phyloP scores from a whole-genome alignment of 2,888 invertebrate species.

The Acanthococcus lagerstroemiae region DNA sequence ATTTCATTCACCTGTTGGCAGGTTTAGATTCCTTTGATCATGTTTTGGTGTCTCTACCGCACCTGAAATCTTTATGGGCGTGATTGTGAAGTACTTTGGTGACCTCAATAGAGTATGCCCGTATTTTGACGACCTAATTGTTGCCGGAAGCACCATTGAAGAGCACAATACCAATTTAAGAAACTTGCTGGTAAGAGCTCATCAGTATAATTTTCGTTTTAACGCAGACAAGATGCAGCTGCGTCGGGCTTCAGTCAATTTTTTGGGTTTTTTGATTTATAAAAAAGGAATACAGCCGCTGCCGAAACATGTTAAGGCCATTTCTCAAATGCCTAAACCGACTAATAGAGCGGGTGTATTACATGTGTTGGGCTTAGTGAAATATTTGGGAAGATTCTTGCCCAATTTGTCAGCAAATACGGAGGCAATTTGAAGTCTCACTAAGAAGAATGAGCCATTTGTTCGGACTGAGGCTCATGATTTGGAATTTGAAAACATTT shows the following conservation, averaged over 20 bases:
- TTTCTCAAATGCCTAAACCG: constrained; percentile 18
- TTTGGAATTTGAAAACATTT: constrained; percentile 25
- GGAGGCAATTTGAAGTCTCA: constrained; percentile 32
- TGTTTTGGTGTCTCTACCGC: constrained; percentile 34
- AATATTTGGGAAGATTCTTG: constrained; percentile 33
- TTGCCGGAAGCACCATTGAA: constrained; percentile 1
- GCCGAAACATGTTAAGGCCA: constrained; percentile 20
- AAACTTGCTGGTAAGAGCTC: constrained; percentile 30
- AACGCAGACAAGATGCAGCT: constrained; percentile 30
- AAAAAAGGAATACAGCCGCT: too few relatives aligned
- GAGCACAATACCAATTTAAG: constrained; percentile 32
- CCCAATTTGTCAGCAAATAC: constrained; percentile 33
- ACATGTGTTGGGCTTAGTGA: constrained; percentile 34
- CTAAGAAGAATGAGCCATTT: constrained; percentile 28
- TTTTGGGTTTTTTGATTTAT: constrained; percentile 16
- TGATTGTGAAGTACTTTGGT: neutral
- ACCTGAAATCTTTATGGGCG: constrained; percentile 32
- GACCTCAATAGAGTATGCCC: neutral
- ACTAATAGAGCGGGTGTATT: constrained; percentile 31
- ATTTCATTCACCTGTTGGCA: constrained; percentile 36
- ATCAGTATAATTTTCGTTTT: constrained; percentile 31
- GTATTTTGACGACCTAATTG: constrained; percentile 20
- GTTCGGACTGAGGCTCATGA: constrained; percentile 22
- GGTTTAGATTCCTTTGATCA: constrained; percentile 33
- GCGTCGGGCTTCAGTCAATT: constrained; percentile 23